phyloP scores from a whole-genome alignment of 2,113 vertebrate genomes.

The Potamarius usumacintae region DNA sequence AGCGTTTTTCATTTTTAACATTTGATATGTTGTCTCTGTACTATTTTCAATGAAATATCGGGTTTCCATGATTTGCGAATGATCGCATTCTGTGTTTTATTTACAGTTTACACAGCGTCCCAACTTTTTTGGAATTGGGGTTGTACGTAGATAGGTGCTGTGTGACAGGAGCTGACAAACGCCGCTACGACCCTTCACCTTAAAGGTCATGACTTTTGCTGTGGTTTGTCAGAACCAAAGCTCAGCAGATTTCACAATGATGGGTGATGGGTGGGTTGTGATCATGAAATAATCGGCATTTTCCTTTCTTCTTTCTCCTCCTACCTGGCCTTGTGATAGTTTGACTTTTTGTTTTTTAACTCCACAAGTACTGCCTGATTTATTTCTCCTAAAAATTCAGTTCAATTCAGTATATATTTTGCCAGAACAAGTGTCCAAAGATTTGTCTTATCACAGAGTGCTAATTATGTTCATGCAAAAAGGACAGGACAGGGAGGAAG shows the following conservation, averaged over 20 bases:
- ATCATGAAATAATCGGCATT: constrained; percentile 30
- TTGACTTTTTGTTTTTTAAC: constrained; percentile 22
- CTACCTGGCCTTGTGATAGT: background rate
- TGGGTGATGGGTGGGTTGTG: constrained; percentile 22
- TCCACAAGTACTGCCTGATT: constrained; percentile 58
- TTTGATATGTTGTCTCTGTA: too few relatives aligned
- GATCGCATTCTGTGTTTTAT: too few relatives aligned
- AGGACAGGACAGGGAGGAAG: constrained; percentile 54
- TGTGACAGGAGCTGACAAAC: constrained; percentile 6
- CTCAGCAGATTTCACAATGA: constrained; percentile 33
- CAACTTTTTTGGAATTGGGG: too few relatives aligned
- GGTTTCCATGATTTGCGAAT: too few relatives aligned
- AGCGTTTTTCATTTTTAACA: too few relatives aligned
- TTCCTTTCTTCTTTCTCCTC: background rate
- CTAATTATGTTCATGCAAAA: constrained; percentile 68
- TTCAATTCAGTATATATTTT: constrained; percentile 75
- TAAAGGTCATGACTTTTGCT: constrained; percentile 62
- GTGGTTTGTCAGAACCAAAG: constrained; percentile 56
- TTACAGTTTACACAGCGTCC: too few relatives aligned
- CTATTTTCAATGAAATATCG: too few relatives aligned
- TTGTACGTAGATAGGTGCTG: too few relatives aligned
- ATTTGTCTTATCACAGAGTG: constrained; percentile 58
- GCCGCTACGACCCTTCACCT: constrained; percentile 50
- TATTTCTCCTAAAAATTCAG: constrained; percentile 67
- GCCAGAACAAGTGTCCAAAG: constrained; percentile 65